Evolutionary conservation across 37 sponge, comb jelly and placozoan species (phyloP), one percentile per base, ranked within the genome.

Genomic region (Amphimedon queenslandica): DNA sequence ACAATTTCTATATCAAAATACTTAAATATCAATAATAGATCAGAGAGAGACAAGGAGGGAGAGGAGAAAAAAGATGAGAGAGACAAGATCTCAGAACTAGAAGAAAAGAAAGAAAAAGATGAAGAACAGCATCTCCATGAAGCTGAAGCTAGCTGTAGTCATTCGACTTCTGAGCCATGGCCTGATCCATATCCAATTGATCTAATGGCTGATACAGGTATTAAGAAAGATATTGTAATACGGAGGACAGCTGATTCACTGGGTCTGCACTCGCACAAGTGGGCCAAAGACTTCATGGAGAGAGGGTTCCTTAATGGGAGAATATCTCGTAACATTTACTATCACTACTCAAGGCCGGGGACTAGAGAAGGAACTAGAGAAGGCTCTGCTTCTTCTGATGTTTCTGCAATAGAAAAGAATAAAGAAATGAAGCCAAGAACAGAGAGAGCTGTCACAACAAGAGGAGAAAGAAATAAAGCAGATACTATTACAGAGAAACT

Each of bases 191-290:
- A 18, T 18, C 5, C 61, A 25, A n/a, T 60, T 60, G 61, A 60
- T 60, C 61, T 25, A 25, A 13, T 60, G 8, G 61, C 21, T 60
- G 28, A 60, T 25, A n/a, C n/a, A n/a, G 27, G 27, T 25, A 5
- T 60, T n/a, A 51, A 53, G 2, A 80, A 60, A 63, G 72, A 80
- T 39, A 27, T 32, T 51, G 23, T 81, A 35, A 30, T 81, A 2
- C 43, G 67, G 23, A 55, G 63, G 4, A 81, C 64, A 34, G 82
- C 82, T 13, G 67, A 81, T 4, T 51, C 74, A 16, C 61, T 81
- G 28, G 82, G 82, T 3, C 74, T 81, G 1, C 6, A 67, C 23
- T 81, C 82, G 28, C 57, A 61, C 4, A 70, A 81, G 57, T 81
- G 82, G 82, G 42, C 75, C 3, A 63, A 81, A n/a, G 21, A n/a